Evolutionary conservation across 2,113 vertebrate species (phyloP).

Genomic region (Gadus macrocephalus): DNA sequence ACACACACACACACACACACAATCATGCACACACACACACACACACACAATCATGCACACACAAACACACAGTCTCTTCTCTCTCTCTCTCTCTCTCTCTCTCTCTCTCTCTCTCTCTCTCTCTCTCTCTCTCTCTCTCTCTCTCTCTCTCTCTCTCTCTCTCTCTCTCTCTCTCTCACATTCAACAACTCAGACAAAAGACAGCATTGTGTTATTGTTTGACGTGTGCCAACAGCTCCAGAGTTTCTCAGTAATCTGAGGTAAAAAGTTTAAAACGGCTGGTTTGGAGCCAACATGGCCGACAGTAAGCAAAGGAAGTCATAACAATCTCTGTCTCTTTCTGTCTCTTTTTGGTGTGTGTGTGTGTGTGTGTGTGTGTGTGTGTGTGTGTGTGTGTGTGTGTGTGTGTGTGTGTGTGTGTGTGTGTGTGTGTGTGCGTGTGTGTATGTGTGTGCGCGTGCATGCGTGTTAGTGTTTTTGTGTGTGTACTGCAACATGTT

Average conservation of each 20-base stretch:
- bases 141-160: too few relatives aligned
- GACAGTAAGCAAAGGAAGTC: not conserved
- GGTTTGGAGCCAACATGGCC: slow-evolving; percentile 2
- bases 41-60: too few relatives aligned
- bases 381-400: not conserved
- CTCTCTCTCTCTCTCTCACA: not conserved
- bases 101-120: slow-evolving; percentile 3
- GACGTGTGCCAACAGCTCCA: too few relatives aligned
- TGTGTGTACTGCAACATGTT: too few relatives aligned
- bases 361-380: not conserved
- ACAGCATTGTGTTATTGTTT: too few relatives aligned
- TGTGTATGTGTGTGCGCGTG: slow-evolving; percentile 1
- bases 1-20: too few relatives aligned
- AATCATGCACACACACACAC: too few relatives aligned
- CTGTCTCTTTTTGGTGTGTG: not conserved
- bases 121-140: not conserved
- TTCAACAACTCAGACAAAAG: too few relatives aligned
- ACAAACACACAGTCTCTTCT: too few relatives aligned
- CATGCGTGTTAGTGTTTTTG: too few relatives aligned
- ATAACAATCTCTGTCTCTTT: not conserved
- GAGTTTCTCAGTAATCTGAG: not conserved
- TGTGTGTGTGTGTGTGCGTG: not conserved
- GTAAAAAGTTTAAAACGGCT: not conserved
- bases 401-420: slow-evolving; percentile 3
- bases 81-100: not conserved